Conservation (phyloP, 2,113 vertebrate genomes). For the Formicarius rufipectus region DNA sequence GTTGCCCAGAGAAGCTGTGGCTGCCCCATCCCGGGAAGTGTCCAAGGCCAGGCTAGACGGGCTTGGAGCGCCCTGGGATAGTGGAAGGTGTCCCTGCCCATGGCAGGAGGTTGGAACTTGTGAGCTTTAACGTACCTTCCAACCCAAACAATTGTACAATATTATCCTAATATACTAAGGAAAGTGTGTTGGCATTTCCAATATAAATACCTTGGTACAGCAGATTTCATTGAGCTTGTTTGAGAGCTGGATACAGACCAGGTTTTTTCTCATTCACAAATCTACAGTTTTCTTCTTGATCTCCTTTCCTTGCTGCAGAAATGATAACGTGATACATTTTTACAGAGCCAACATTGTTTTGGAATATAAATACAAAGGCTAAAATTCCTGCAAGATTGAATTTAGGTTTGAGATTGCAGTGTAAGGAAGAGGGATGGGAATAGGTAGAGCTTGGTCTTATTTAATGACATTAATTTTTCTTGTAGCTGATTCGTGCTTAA, state of each 20-base stretch:
- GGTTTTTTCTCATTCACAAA: neutral
- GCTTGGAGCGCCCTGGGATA: neutral
- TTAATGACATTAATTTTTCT: neutral
- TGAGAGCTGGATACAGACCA: neutral
- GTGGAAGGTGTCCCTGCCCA: neutral
- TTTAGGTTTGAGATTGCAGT: neutral
- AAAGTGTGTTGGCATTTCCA: neutral
- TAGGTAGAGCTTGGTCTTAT: neutral
- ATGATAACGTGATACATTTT: neutral
- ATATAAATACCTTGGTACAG: neutral
- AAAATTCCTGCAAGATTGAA: neutral
- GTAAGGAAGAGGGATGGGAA: neutral
- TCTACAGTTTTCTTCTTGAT: neutral
- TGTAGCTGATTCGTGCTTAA: neutral
- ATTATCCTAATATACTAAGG: neutral
- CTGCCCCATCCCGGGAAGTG: neutral
- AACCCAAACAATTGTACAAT: neutral
- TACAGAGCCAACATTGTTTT: neutral
- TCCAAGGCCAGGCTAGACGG: neutral
- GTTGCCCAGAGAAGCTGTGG: neutral
- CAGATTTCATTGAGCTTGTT: neutral
- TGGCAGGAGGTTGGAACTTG: neutral
- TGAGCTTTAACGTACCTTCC: neutral
- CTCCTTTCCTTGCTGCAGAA: neutral
- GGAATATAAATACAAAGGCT: slow-evolving; percentile 1